Percentiles rank a stretch among this genome's conserved stretches.
Conservation (phyloP, 2,888 invertebrate species). For the Bombylius major region DNA sequence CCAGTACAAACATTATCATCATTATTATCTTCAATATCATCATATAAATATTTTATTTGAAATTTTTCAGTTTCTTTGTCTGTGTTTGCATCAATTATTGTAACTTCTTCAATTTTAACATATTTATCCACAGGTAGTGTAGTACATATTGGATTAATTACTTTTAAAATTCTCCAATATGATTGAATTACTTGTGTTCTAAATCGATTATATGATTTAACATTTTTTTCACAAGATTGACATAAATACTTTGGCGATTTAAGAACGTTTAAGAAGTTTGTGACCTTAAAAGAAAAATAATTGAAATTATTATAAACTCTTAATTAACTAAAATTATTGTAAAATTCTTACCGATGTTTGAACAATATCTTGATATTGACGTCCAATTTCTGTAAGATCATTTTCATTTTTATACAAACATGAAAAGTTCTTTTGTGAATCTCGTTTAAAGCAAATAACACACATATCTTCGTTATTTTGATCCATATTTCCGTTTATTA, state of each 20-base stretch:
- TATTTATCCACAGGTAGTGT: background rate
- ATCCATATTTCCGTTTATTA: background rate
- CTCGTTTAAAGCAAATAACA: conserved; percentile 3
- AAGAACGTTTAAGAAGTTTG: no score
- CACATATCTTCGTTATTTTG: conserved; percentile 1
- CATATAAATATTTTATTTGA: conserved; percentile 8
- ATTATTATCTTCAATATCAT: background rate
- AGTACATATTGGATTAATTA: background rate
- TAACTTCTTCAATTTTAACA: conserved; percentile 5
- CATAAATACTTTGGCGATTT: conserved; percentile 3
- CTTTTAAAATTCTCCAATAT: background rate
- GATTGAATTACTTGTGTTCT: conserved; percentile 6
- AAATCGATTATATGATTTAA: conserved; percentile 8
- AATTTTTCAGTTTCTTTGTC: conserved; percentile 4
- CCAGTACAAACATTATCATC: background rate
- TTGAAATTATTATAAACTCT: background rate
- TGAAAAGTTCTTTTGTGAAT: background rate
- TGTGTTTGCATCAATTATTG: conserved; percentile 3
- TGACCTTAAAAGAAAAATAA: no score
- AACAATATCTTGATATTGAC: background rate
- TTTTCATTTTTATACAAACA: background rate
- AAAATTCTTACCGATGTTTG: background rate
- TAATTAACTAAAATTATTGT: background rate
- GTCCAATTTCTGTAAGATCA: background rate
- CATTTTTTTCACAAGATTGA: conserved; percentile 4